Base-by-base conservation (phyloP, 2,113 vertebrate species). In the Loxodonta africana region DNA sequence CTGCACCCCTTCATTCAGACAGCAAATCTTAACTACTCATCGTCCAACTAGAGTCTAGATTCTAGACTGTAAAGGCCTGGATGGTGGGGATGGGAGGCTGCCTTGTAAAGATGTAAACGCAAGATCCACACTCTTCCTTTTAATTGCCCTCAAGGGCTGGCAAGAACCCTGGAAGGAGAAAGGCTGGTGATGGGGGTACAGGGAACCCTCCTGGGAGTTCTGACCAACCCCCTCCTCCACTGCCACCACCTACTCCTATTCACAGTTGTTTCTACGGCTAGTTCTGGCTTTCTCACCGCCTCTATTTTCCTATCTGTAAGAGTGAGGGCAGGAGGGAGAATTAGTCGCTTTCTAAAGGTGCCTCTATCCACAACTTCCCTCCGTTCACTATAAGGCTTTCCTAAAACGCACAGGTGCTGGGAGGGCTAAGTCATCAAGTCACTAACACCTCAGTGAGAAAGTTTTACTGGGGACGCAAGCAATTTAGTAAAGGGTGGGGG, bases 401-500 rank as follows among this genome's bases (percentile, higher is more conserved):
- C 83, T 77, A 77, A 95, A 97, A 95, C 15, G 90, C 44, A 46
- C 26, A n/a, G 2, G 12, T 46, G 44, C 65, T 33, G n/a, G 26
- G 10, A 62, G 8, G 46, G 25, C 69, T 63, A 63, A 80, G 69
- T 57, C 80, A 92, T 57, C n/a, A 84, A 91, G 63, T 96, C 95
- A 93, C 48, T 88, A 71, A 91, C 73, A 83, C 53, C 57, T 91
- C 81, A 82, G 73, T 82, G 26, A 95, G 23, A 94, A 85, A 88
- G 67, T 92, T 97, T 96, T 91, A 96, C 62, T 77, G 81, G 21
- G 5, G 25, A 92, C 53, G 60, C 67, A 94, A 88, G 48, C 44
- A 17, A 69, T 46, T 84, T 46, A 82, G 73, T 73, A 97, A 94
- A 71, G n/a, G 4, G 44, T 46, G 26, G 63, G 8, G n/a, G 1